Percentiles rank a stretch among this genome's conserved stretches.
phyloP scores from a whole-genome alignment of 2,888 invertebrate genomes.

The Eugnorisma glareosa region DNA sequence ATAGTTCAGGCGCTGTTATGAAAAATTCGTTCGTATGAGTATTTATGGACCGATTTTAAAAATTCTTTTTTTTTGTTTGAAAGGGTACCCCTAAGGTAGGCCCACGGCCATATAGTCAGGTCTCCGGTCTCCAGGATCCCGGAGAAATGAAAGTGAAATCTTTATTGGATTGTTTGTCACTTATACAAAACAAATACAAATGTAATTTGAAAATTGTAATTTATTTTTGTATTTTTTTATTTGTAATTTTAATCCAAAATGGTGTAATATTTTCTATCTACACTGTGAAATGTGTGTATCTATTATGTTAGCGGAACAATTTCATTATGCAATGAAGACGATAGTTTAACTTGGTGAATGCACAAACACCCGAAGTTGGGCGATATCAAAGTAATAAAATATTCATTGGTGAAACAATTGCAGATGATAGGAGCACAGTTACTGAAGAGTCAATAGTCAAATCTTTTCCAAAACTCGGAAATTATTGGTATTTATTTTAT shows the following conservation, averaged over 20 bases:
- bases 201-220: too few species aligned
- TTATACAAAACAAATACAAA: background rate
- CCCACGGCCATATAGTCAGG: too few species aligned
- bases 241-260: too few species aligned
- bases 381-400: constrained; percentile 12
- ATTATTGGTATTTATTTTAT: background rate
- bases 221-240: too few species aligned
- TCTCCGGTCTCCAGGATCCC: too few species aligned
- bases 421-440: constrained; percentile 9
- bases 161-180: background rate
- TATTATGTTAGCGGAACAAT: constrained; percentile 7
- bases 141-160: too few species aligned
- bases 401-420: constrained; percentile 7
- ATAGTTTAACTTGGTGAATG: constrained; percentile 19
- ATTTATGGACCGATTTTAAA: too few species aligned
- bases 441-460: background rate
- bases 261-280: background rate
- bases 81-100: too few species aligned
- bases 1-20: too few species aligned
- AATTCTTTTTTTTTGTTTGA: too few species aligned
- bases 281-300: background rate
- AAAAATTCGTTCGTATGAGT: too few species aligned
- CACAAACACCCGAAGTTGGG: constrained; percentile 24
- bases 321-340: constrained; percentile 13
- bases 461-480: background rate